Base-by-base conservation (phyloP, 2,797 vertebrate genomes). In the Gallirallus australis region DNA sequence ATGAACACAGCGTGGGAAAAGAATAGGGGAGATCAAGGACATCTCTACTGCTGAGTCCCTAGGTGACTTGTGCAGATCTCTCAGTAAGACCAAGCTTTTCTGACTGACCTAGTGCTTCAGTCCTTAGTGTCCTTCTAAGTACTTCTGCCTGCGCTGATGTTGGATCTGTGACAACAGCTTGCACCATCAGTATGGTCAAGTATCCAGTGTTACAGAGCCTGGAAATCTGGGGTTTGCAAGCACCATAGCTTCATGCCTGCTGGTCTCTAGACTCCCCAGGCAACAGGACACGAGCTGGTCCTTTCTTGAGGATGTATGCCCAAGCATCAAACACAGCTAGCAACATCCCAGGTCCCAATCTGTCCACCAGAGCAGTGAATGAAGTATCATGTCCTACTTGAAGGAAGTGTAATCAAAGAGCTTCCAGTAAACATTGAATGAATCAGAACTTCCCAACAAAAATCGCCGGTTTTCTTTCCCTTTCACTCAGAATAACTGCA, bases 131-230 rank as follows among this genome's bases (percentile, higher is more conserved):
- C 54, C 56, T 31, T 54, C 23, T 6, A 24, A 33, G 28, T 50
- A 23, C 52, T 21, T 37, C 25, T 16, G 28, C 39, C 48, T 50
- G 47, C 2, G 0, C 24, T 35, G 48, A 7, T 8, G 15, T 28
- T 21, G 23, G 16, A 4, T 25, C 14, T 3, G 17, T 28, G 50
- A 65, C 72, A 37, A 28, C 23, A 68, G 16, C 31, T 54, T 13
- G 39, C 48, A 64, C 17, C 72, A 86, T n/a, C 13, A 0, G 0
- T 7, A 5, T 0, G 7, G 3, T 7, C 52, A 71, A 42, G 27
- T 28, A 54, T 21, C 39, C 12, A 12, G 9, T 21, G 37, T 40
- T 45, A 15, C 40, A 39, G 14, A 61, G 9, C 31, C 42, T 4
- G 9, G n/a, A 33, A n/a, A 45, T 31, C 15, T 0, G 1, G 70